Base-by-base conservation (phyloP, 2,797 vertebrate genomes). In the Alcedo atthis region DNA sequence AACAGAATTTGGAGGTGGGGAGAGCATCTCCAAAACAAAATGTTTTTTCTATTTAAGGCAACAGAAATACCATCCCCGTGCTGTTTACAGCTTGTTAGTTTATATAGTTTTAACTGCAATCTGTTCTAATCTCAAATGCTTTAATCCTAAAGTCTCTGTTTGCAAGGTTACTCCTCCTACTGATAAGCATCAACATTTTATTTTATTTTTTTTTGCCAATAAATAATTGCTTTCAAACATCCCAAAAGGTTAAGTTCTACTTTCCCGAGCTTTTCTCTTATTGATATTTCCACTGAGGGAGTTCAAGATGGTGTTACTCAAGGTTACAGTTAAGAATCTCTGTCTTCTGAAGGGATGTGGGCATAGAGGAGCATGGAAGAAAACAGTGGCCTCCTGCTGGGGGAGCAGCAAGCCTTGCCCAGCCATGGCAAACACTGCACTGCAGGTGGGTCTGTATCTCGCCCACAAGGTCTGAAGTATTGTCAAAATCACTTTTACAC, bases 221-320 rank as follows among this genome's bases (percentile, higher is more conserved):
- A 28, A 26, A 26, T 25, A 26, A 49, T 49, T 49, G 25, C 25
- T 49, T 49, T 49, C 48, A 49, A 49, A 25, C 48, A 24, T 26
- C 48, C 15, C 48, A 16, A 26, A 49, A 49, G 48, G 48, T 0
- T 16, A 46, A 48, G 18, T 14, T 35, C 14, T 48, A 8, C 4
- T 54, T 53, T 53, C 48, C 22, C 35, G 48, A 37, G n/a, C 43
- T 33, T 35, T 64, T 32, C 6, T 37, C 7, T 73, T 63, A 4
- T 1, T 49, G 42, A 2, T 33, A 22, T 42, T 64, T 43, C 45
- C n/a, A 32, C 15, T 7, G 6, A 15, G 16, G 49, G 35, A 69
- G 28, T 3, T 20, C 26, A 4, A 2, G 7, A 2, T 2, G 10
- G 26, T 0, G 1, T 15, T 17, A 10, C 42, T 45, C 9, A 3